Percentiles rank a stretch among this genome's conserved stretches.
These are phyloP conservation scores for Chiroxiphia lanceolata DNA, from an alignment of 2,797 vertebrate species.

Conservation along the genomic window DNA sequence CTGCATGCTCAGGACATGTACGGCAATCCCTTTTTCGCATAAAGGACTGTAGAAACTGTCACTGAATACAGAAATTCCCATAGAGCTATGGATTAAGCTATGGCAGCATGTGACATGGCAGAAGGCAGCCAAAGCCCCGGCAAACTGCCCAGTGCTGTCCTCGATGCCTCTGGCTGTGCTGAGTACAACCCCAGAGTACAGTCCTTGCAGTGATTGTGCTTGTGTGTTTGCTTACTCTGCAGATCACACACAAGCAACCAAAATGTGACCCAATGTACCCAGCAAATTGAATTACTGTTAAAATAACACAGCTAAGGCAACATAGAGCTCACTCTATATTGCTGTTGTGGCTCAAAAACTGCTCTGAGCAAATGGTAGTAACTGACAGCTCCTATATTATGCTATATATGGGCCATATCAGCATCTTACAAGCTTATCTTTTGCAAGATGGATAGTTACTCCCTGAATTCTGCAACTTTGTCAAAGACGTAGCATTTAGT, in stretches of 20 bases:
- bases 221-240: neutral
- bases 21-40: neutral
- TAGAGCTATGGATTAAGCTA: neutral
- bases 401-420: neutral
- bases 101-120: neutral
- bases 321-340: neutral
- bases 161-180: neutral
- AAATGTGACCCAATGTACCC: neutral
- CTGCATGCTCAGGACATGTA: neutral
- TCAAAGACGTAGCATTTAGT: neutral
- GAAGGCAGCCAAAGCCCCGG: neutral
- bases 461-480: neutral
- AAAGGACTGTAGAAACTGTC: neutral
- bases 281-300: slow-evolving; percentile 8
- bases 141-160: neutral
- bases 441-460: neutral
- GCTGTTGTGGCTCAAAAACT: neutral
- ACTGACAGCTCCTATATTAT: neutral
- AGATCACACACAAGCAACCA: neutral
- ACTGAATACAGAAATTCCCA: neutral
- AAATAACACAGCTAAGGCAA: slow-evolving; percentile 31
- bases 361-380: neutral
- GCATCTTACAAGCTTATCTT: slow-evolving; percentile 4
- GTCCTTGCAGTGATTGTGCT: neutral
- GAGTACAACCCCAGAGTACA: fast-evolving